Conservation (phyloP, 2,113 vertebrate genomes). For the Rhinolophus ferrumequinum region DNA sequence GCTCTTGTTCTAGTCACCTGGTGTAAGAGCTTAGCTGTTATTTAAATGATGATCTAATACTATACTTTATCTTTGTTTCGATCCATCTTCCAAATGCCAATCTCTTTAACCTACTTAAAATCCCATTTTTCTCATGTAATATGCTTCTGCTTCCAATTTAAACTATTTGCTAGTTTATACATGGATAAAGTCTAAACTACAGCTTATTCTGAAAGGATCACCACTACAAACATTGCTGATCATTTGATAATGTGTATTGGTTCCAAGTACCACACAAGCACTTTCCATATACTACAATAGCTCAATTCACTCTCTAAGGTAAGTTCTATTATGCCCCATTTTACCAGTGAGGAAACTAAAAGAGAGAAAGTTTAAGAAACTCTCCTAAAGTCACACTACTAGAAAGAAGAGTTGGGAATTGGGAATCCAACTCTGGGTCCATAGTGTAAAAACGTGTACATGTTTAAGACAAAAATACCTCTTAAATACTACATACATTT, state of each 20-base stretch:
- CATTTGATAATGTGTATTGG: background rate
- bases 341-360: background rate
- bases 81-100: background rate
- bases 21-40: background rate
- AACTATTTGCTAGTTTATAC: background rate
- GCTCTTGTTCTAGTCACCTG: background rate
- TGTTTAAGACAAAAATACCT: background rate
- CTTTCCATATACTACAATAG: background rate
- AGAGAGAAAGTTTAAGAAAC: background rate
- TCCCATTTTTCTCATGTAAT: background rate
- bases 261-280: background rate
- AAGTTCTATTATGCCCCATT: background rate
- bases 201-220: background rate
- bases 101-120: background rate
- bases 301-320: background rate
- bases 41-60: background rate
- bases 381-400: no score
- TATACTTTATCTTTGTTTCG: background rate
- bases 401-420: background rate
- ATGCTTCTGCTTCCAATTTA: background rate
- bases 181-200: background rate
- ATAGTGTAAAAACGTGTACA: background rate
- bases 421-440: background rate
- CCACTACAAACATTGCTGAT: background rate
- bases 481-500: background rate